Evolutionary conservation across 2,888 invertebrate species (phyloP), one percentile per base, ranked within the genome.

Genomic region (Orgyia antiqua): DNA sequence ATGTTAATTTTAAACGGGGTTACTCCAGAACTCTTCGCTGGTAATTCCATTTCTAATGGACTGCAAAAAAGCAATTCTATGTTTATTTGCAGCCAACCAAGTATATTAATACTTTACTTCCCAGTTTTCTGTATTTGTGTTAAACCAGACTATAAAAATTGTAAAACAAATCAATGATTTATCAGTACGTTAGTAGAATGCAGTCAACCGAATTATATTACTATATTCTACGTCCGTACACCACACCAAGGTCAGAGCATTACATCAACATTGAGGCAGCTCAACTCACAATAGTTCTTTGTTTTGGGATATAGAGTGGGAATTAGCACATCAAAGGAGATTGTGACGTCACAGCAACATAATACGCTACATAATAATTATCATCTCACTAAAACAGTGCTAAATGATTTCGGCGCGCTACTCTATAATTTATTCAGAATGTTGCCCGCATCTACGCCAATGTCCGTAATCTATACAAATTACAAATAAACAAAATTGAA

Each of bases 291-390:
- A 42, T 51, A 39, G 34, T 42, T 33, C 64, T 70, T 74, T 75
- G 77, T 76, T 71, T 47, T 58, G 51, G 58, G 50, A 50, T 56
- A 41, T 31, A 33, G 34, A 30, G 42, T 44, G 36, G 48, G 62
- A 65, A 70, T 73, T 73, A 73, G 47, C 73, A 74, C 68, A 65
- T 68, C 58, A 72, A 68, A 68, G 54, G 48, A 42, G 27, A 37
- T 42, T 29, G 38, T 62, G 53, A 63, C 62, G 59, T 62, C 54
- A 60, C 23, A 13, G n/a, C 9, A 4, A 10, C 15, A 15, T 24
- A 11, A 15, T 27, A 32, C 24, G 27, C 24, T 28, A 7, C 2
- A 2, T 23, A 24, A 23, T 36, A 27, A 32, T 48, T 48, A 42
- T 27, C 36, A 24, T 10, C n/a, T 13, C 23, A 4, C 23, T 10